Evolutionary conservation across 2,888 invertebrate genomes (phyloP).

Genomic region (Nemurella pictetii): DNA sequence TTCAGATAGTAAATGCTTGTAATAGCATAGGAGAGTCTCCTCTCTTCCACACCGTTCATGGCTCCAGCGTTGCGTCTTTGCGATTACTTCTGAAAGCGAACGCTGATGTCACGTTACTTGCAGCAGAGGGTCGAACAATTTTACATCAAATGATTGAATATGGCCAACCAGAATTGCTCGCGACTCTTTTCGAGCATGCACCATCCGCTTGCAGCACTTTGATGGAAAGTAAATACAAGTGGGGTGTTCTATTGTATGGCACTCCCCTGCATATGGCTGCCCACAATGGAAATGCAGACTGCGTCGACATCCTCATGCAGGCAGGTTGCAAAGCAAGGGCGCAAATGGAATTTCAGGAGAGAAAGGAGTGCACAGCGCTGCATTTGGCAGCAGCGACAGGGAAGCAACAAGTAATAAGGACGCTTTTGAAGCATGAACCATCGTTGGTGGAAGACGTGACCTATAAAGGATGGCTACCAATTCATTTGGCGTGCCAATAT

Average conservation of each 20-base stretch:
- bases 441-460: constrained; percentile 47
- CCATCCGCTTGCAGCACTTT: constrained; percentile 41
- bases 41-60: constrained; percentile 35
- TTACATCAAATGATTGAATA: constrained; percentile 59
- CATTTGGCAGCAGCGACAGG: constrained; percentile 57
- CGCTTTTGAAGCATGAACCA: constrained; percentile 53
- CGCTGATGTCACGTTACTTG: constrained; percentile 53
- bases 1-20: background rate
- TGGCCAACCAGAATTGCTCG: constrained; percentile 59
- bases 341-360: constrained; percentile 54
- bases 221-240: background rate
- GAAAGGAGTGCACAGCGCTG: constrained; percentile 55
- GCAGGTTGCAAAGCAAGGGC: constrained; percentile 55
- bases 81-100: constrained; percentile 57
- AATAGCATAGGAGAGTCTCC: constrained; percentile 4
- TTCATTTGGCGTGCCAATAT: constrained; percentile 52
- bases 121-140: constrained; percentile 57
- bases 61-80: constrained; percentile 52
- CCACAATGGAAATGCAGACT: constrained; percentile 55
- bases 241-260: constrained; percentile 54
- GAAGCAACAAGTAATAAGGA: constrained; percentile 51
- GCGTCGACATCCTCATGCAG: constrained; percentile 54
- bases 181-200: constrained; percentile 53
- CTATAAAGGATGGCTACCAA: constrained; percentile 16
- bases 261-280: constrained; percentile 60